A percentile compares a stretch with the other conserved stretches of the same genome.
Evolutionary conservation across 2,797 vertebrate genomes (phyloP).

Genomic region (Falco columbarius): DNA sequence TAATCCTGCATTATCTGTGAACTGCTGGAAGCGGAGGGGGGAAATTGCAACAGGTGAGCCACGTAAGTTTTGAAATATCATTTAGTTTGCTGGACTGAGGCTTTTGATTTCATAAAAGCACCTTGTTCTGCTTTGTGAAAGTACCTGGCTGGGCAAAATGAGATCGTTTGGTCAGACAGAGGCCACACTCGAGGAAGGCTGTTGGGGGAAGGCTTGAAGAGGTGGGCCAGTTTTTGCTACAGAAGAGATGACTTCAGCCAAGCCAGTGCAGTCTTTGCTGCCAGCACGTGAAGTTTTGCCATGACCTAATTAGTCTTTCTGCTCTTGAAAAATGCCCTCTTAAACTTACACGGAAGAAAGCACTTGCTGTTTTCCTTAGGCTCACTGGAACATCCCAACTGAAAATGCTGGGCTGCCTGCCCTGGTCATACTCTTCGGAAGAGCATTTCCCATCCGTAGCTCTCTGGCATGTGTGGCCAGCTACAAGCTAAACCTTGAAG

Average conservation of each 20-base stretch:
- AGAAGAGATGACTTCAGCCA: not conserved
- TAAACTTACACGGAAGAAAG: conserved; percentile 28
- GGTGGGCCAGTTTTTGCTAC: not conserved
- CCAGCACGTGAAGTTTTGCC: not conserved
- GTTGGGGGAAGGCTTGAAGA: not conserved
- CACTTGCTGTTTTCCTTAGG: conserved; percentile 28
- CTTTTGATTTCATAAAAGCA: not conserved
- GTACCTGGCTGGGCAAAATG: not conserved
- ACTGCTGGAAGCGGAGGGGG: not conserved
- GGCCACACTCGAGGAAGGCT: not conserved
- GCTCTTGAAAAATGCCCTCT: not conserved
- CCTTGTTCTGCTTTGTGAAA: not conserved
- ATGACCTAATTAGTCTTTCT: not conserved
- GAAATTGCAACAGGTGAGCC: conserved; percentile 34
- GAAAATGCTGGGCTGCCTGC: conserved; percentile 45
- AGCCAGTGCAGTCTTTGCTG: not conserved
- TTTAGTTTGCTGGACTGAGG: not conserved
- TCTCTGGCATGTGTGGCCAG: conserved; percentile 56
- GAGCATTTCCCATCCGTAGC: not conserved
- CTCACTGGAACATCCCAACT: conserved; percentile 40
- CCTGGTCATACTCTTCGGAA: not conserved
- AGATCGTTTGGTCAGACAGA: not conserved
- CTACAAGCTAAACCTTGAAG: conserved; percentile 56
- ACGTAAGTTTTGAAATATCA: not conserved
- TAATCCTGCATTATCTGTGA: not conserved